Percentiles rank a stretch among this genome's conserved stretches.
phyloP scores from a whole-genome alignment of 2,888 invertebrate species.

The Buathra laborator region DNA sequence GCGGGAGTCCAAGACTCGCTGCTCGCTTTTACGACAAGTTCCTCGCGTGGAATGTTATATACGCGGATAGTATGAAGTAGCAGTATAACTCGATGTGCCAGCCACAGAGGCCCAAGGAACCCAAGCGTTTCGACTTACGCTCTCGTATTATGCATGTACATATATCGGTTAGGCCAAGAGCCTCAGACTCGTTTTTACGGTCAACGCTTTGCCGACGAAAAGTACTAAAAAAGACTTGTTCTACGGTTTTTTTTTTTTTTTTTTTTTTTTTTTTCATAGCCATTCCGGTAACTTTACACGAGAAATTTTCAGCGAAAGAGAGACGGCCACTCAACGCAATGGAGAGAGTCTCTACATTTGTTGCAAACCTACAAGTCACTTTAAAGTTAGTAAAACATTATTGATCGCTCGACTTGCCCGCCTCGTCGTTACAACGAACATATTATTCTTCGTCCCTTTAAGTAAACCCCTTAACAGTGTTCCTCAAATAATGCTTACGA shows the following conservation, averaged over 20 bases:
- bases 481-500: too few relatives aligned
- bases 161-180: conserved; percentile 54
- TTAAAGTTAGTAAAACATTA: not conserved
- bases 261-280: conserved; percentile 29
- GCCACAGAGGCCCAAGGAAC: conserved; percentile 23
- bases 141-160: conserved; percentile 62
- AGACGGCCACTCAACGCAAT: conserved; percentile 31
- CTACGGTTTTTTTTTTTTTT: conserved; percentile 10
- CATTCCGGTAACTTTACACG: conserved; percentile 39
- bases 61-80: conserved; percentile 16
- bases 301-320: conserved; percentile 46
- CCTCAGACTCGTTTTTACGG: conserved; percentile 55
- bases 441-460: not conserved
- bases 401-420: not conserved
- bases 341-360: not conserved
- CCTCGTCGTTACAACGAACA: not conserved
- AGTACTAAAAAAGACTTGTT: conserved; percentile 62
- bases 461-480: too few relatives aligned
- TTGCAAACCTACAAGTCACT: conserved; percentile 21
- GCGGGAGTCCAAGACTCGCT: conserved; percentile 42
- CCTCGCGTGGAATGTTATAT: conserved; percentile 42
- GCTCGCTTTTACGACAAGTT: conserved; percentile 62
- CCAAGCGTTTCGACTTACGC: conserved; percentile 25
- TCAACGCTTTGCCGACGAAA: conserved; percentile 49
- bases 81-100: conserved; percentile 36